These are phyloP conservation scores for Atherinosoma microstoma DNA, from an alignment of 2,797 vertebrate genomes.

Conservation along the genomic window DNA sequence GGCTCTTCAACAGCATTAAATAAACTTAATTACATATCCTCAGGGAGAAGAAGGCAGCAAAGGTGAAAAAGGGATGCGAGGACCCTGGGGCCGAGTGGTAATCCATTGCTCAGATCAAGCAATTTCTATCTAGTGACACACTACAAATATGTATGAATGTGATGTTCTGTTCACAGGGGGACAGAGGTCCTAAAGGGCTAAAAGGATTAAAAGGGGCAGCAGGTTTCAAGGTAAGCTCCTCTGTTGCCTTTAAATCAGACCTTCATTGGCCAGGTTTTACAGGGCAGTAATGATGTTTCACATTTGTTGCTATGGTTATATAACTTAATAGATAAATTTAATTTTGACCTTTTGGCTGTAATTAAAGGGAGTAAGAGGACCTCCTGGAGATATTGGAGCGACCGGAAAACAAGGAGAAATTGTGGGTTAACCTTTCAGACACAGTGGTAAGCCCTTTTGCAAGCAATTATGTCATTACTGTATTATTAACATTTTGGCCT, in stretches of 20 bases:
- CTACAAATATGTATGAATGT: constrained; percentile 41
- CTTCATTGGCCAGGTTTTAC: constrained; percentile 28
- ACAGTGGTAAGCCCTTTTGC: constrained; percentile 24
- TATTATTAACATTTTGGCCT: constrained; percentile 46
- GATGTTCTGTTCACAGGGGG: constrained; percentile 71
- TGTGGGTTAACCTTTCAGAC: constrained; percentile 67
- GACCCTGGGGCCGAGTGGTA: constrained; percentile 77
- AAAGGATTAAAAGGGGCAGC: constrained; percentile 83
- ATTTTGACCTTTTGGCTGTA: constrained; percentile 51
- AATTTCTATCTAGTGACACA: constrained; percentile 22
- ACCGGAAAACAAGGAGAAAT: constrained; percentile 71
- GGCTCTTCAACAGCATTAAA: constrained; percentile 42
- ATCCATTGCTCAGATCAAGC: constrained; percentile 35
- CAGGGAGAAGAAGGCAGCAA: constrained; percentile 81
- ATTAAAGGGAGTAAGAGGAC: constrained; percentile 80
- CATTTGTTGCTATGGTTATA: constrained; percentile 23
- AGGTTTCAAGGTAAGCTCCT: constrained; percentile 83
- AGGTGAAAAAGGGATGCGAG: constrained; percentile 83
- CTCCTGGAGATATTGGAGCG: constrained; percentile 77
- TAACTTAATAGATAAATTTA: constrained; percentile 43
- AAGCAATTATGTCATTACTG: constrained; percentile 42
- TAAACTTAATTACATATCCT: constrained; percentile 36
- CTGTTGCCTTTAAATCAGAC: neutral
- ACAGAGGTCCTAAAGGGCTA: constrained; percentile 83
- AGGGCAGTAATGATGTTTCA: constrained; percentile 26